Base-by-base conservation (phyloP, 1,140 invertebrate species). In the Zophobas atratus region DNA sequence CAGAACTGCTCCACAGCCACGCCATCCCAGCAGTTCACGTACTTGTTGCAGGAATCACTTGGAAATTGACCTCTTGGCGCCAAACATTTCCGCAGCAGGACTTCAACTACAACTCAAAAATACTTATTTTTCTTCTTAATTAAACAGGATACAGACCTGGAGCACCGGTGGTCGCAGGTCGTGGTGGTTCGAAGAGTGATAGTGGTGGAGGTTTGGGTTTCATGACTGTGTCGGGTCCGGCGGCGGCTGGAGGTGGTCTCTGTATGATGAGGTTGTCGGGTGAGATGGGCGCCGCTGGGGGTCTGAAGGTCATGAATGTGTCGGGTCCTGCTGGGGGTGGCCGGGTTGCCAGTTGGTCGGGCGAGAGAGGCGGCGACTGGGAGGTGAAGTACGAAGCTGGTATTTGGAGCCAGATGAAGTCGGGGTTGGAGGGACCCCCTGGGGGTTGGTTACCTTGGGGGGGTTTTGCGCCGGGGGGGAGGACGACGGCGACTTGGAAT, bases 21-120 rank as follows among this genome's bases (percentile, higher is more conserved):
- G 0, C 91, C 92, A 79, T 93, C 92, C 92, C 92, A 94, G 77
- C 92, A 94, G 82, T 93, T 93, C 0, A 93, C 78, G 82, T 91
- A 94, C 81, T 88, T 90, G 34, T 88, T 89, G 81, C 92, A 93
- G 5, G 88, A 87, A 5, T 87, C 89, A 35, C 90, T 91, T 0
- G 91, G 88, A 76, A 92, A 92, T 81, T 92, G 91, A 34, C 91
- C 90, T 49, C 91, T 81, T 4, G 82, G 81, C 60, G 78, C 41
- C 2, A 80, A 49, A 63, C 84, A 84, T 60, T 80, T 81, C 57
- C 67, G 77, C 38, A 72, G 71, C 60, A 84, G 63, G 75, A 77
- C 57, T 8, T 43, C 63, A 34, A 57, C 78, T 80, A 34, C 36
- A 80, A 78, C 75, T 75, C 20, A 51, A 33, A 35, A 32, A 51